A percentile compares a stretch with the other conserved stretches of the same genome.
Evolutionary conservation across 2,113 vertebrate genomes (phyloP).

Genomic region (Gila orcuttii): DNA sequence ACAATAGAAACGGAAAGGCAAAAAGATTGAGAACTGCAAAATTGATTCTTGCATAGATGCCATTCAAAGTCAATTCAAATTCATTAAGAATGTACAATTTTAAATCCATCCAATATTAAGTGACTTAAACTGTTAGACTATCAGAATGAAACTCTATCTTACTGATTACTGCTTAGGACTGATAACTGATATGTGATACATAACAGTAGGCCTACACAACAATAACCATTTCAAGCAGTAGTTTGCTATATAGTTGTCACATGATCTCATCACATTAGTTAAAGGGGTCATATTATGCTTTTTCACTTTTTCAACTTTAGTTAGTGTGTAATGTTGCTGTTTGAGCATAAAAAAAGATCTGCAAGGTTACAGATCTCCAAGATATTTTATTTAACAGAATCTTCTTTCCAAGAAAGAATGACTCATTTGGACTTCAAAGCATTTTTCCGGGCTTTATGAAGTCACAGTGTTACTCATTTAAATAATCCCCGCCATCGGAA

Average conservation of each 20-base stretch:
- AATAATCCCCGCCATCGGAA: too few relatives aligned
- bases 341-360: too few relatives aligned
- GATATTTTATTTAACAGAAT: too few relatives aligned
- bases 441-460: too few relatives aligned
- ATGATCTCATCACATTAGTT: not conserved
- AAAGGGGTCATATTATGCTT: too few relatives aligned
- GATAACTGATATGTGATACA: not conserved
- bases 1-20: not conserved
- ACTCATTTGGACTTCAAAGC: too few relatives aligned
- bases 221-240: too few relatives aligned
- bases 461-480: too few relatives aligned
- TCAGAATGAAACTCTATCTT: not conserved
- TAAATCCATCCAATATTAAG: not conserved
- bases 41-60: not conserved
- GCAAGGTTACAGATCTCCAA: too few relatives aligned
- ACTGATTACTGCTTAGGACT: not conserved
- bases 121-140: not conserved
- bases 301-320: too few relatives aligned
- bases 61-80: not conserved
- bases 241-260: not conserved
- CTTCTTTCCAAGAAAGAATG: too few relatives aligned
- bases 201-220: not conserved
- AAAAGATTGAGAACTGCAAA: not conserved
- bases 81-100: not conserved
- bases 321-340: too few relatives aligned